Conservation (phyloP, 1,140 invertebrate species). For the Drosophila arawakana region DNA sequence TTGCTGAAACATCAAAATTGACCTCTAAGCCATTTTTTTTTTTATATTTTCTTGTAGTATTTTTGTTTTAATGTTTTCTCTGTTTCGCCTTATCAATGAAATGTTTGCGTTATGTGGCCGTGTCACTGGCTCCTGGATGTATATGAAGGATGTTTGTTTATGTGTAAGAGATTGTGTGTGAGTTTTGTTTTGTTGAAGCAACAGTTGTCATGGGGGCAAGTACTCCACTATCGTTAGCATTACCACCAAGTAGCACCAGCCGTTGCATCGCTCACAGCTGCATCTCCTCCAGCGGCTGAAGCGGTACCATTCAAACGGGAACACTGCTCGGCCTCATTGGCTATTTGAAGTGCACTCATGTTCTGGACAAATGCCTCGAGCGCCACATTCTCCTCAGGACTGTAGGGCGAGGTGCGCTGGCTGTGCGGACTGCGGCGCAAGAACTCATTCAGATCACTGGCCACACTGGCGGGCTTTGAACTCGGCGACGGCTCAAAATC, state of each 20-base stretch:
- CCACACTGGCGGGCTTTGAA: constrained; percentile 65
- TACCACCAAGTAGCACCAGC: constrained; percentile 74
- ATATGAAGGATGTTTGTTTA: constrained; percentile 41
- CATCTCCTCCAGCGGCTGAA: constrained; percentile 45
- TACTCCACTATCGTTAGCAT: constrained; percentile 6
- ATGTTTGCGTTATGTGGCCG: constrained; percentile 62
- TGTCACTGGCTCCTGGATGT: constrained; percentile 36
- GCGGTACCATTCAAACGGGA: constrained; percentile 66
- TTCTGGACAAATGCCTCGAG: constrained; percentile 81
- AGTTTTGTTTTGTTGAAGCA: constrained; percentile 45
- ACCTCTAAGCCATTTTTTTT: constrained; percentile 72
- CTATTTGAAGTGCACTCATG: constrained; percentile 74
- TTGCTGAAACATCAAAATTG: constrained; percentile 79
- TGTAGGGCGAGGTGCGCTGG: constrained; percentile 79
- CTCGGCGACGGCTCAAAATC: constrained; percentile 61
- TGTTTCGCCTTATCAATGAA: constrained; percentile 58
- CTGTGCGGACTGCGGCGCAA: constrained; percentile 74
- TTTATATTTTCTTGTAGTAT: constrained; percentile 44
- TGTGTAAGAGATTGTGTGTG: background rate
- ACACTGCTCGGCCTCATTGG: constrained; percentile 71
- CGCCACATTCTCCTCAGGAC: constrained; percentile 69
- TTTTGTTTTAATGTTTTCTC: constrained; percentile 25
- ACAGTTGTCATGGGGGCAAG: constrained; percentile 54
- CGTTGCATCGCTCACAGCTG: constrained; percentile 51
- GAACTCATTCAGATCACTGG: constrained; percentile 73